Evolutionary conservation across 1,140 invertebrate species (phyloP).

Genomic region (Diorhabda elongata): DNA sequence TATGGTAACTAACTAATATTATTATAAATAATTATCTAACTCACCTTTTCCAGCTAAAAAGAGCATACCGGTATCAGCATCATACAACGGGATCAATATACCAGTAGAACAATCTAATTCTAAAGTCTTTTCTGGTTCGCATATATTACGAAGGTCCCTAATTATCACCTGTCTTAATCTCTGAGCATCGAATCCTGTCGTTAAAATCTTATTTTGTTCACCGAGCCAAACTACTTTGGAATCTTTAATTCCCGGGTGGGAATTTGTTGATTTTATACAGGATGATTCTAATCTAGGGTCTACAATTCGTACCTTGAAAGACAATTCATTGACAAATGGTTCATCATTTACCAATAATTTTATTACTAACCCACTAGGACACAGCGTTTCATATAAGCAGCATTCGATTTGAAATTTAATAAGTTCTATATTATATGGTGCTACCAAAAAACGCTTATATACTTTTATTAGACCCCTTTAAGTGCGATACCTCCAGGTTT

Average conservation of each 20-base stretch:
- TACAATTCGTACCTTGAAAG: constrained; percentile 60
- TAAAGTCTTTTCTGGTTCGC: constrained; percentile 70
- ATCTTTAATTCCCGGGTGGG: constrained; percentile 86
- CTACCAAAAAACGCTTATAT: too few species aligned
- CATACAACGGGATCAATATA: constrained; percentile 83
- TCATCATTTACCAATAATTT: too few species aligned
- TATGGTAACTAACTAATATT: too few species aligned
- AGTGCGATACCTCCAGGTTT: too few species aligned
- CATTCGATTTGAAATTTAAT: too few species aligned
- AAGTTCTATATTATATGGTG: too few species aligned
- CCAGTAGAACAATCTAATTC: constrained; percentile 87
- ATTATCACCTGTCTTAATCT: constrained; percentile 81
- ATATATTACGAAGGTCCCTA: constrained; percentile 79
- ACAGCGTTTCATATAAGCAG: too few species aligned
- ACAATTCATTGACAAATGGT: too few species aligned
- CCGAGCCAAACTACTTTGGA: constrained; percentile 86
- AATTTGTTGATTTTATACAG: constrained; percentile 63
- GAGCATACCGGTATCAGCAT: constrained; percentile 89
- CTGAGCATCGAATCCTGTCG: constrained; percentile 74
- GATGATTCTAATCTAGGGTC: constrained; percentile 66
- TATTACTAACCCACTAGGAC: too few species aligned
- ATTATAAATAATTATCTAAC: not conserved
- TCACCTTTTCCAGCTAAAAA: constrained; percentile 84
- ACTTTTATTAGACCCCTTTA: too few species aligned
- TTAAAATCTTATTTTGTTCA: constrained; percentile 73